Evolutionary conservation across 2,113 vertebrate species (phyloP), one percentile per base, ranked within the genome.

Genomic region (Ammodramus savannarum): DNA sequence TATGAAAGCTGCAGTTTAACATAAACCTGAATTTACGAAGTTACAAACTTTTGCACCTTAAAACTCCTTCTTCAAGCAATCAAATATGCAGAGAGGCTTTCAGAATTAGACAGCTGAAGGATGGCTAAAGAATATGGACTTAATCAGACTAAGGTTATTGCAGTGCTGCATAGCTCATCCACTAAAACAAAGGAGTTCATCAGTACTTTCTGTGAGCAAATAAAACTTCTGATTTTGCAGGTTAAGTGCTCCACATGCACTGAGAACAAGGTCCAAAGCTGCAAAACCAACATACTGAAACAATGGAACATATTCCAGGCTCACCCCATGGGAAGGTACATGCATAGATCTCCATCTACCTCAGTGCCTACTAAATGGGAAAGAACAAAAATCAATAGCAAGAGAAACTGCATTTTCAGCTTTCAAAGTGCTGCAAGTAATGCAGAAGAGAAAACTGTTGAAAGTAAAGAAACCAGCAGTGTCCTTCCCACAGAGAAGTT

Each of bases 371-470:
- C 58, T 89, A 93, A 97, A 93, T 75, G 59, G n/a, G 65, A 91
- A 66, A 82, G 80, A 71, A 93, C 76, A 92, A 95, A 97, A 96
- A 95, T 97, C 91, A 96, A 88, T 79, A 94, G 39, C 26, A 80
- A 91, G 69, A 95, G 57, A 94, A 96, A 97, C 83, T 96, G 39
- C 54, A 65, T 93, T 97, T 95, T 95, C 61, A 90, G 85, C 20
- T 68, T 92, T 94, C 69, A 58, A 89, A 81, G 73, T 68, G 21
- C 61, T 89, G 46, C 54, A 87, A 91, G 69, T 38, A 95, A 92
- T 49, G 36, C 48, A 92, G 82, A 94, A 95, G 32, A 90, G 77
- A 72, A 49, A 68, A 79, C 8, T 89, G 36, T 4, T 49, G 41
- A 34, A 95, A 90, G 18, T 26, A 82, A 96, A 57, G 31, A 32